These are phyloP conservation scores for Eilema caniola DNA, from an alignment of 2,888 invertebrate genomes.

Conservation along the genomic window DNA sequence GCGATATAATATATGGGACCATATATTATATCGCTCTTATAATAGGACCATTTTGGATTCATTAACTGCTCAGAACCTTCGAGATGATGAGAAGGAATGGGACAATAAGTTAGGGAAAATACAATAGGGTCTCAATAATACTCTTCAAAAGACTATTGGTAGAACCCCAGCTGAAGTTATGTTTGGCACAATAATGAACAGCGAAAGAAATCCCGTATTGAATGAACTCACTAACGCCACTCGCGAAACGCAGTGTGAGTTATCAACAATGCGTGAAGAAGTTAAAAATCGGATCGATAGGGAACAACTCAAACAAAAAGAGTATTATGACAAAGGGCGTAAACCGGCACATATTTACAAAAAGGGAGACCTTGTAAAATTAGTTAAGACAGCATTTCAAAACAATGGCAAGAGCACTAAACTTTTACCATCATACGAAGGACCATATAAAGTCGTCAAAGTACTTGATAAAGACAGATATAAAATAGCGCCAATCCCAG, in stretches of 20 bases:
- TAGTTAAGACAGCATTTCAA: constrained; percentile 3
- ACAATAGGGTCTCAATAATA: constrained; percentile 9
- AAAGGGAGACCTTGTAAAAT: constrained; percentile 14
- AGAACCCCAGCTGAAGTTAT: constrained; percentile 7
- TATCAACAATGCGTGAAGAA: background rate
- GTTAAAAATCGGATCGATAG: constrained; percentile 8
- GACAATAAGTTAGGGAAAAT: constrained; percentile 7
- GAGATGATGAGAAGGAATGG: background rate
- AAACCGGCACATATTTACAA: constrained; percentile 4
- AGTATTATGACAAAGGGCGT: background rate
- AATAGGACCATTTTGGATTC: constrained; percentile 6
- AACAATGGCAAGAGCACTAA: constrained; percentile 21
- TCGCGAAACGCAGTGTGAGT: background rate
- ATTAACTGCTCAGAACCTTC: background rate
- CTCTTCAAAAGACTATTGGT: constrained; percentile 1
- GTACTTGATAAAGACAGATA: constrained; percentile 15
- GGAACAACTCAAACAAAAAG: constrained; percentile 10
- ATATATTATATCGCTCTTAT: no score
- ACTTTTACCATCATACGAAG: constrained; percentile 4
- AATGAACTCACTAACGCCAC: background rate
- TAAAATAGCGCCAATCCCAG: constrained; percentile 8
- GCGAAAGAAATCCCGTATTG: background rate
- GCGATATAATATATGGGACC: no score
- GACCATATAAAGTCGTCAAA: background rate
- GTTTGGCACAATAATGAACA: constrained; percentile 4